Evolutionary conservation across 2,888 invertebrate species (phyloP).

Genomic region (Branchipolynoe longqiensis): DNA sequence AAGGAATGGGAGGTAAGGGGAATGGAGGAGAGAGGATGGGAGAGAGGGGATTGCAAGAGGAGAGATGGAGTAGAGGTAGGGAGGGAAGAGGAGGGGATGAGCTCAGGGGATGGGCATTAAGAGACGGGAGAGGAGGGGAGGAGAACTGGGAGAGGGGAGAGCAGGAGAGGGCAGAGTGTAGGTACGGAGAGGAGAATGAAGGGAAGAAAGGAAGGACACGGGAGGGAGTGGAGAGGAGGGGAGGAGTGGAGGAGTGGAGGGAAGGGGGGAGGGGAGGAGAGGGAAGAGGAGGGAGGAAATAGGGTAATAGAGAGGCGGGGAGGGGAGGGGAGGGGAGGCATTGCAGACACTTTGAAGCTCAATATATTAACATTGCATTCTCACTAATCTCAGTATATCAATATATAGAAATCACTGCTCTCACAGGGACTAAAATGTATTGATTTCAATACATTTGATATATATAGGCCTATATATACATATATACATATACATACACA

Average conservation of each 20-base stretch:
- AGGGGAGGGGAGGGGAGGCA: not conserved
- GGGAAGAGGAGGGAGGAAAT: too few species aligned
- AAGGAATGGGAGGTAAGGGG: not conserved
- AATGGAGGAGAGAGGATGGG: not conserved
- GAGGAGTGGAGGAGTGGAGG: not conserved
- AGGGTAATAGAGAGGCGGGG: not conserved
- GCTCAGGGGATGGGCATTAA: not conserved
- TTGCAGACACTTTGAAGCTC: too few species aligned
- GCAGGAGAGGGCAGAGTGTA: not conserved
- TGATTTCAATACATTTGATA: too few species aligned
- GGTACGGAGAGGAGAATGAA: too few species aligned
- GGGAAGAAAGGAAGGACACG: too few species aligned
- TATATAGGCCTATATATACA: too few species aligned
- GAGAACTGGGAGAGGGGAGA: not conserved
- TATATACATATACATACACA: too few species aligned
- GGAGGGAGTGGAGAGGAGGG: not conserved
- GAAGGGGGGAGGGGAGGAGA: not conserved
- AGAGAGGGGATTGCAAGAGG: not conserved
- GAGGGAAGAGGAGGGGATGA: not conserved
- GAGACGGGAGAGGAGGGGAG: not conserved
- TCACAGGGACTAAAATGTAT: too few species aligned
- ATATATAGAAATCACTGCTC: too few species aligned
- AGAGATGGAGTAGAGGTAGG: not conserved
- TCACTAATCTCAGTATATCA: too few species aligned
- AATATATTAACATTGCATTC: too few species aligned